A percentile compares a stretch with the other conserved stretches of the same genome.
phyloP scores from a whole-genome alignment of 2,888 invertebrate genomes.

The Tenodera sinensis region DNA sequence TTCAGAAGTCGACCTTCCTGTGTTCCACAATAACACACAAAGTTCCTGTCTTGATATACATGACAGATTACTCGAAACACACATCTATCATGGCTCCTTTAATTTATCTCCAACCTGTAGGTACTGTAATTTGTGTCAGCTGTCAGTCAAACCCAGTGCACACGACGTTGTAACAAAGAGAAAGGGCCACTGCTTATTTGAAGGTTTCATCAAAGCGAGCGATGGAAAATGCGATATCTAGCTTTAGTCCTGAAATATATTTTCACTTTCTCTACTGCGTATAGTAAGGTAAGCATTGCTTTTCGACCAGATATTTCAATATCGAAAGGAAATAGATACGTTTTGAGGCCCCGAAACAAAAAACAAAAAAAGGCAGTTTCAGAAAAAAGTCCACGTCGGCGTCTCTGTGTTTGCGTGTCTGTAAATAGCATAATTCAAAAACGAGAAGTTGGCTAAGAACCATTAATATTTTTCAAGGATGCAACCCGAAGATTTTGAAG shows the following conservation, averaged over 20 bases:
- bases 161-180: neutral
- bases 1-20: neutral
- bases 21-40: neutral
- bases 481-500: too few species aligned
- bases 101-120: neutral
- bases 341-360: too few species aligned
- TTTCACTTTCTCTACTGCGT: too few species aligned
- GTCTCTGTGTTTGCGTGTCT: too few species aligned
- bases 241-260: neutral
- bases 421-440: too few species aligned
- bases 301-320: too few species aligned
- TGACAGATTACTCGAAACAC: neutral
- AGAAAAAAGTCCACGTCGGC: too few species aligned
- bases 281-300: too few species aligned
- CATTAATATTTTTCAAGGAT: too few species aligned
- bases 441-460: too few species aligned
- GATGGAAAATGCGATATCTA: neutral
- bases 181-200: neutral
- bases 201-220: neutral
- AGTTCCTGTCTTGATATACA: neutral
- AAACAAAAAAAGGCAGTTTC: too few species aligned
- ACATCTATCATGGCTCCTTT: neutral
- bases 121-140: constrained; percentile 1
- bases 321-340: too few species aligned
- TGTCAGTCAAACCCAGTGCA: neutral